Percentiles rank a stretch among this genome's conserved stretches.
phyloP scores from a whole-genome alignment of 2,797 vertebrate genomes.

The Ceryle rudis region DNA sequence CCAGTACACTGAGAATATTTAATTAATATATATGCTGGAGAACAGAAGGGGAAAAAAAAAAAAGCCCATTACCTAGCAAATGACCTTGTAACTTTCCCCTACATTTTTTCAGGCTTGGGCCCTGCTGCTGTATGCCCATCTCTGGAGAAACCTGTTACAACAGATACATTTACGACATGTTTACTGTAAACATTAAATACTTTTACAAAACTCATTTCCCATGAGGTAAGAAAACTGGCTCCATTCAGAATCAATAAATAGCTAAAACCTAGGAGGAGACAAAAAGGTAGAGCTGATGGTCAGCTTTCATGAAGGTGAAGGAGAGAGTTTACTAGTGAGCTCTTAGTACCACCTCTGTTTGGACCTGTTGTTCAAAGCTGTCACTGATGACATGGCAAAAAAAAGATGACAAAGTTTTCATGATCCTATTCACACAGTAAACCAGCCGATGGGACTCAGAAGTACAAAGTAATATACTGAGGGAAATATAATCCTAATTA shows the following conservation, averaged over 20 bases:
- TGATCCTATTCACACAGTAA: not conserved
- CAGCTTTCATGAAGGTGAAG: accelerated
- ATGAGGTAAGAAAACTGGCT: not conserved
- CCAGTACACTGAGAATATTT: not conserved
- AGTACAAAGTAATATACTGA: not conserved
- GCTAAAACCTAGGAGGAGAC: not conserved
- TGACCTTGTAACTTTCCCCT: not conserved
- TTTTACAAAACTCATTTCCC: not conserved
- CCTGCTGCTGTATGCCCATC: not conserved
- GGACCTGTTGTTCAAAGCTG: not conserved
- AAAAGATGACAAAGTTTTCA: not conserved
- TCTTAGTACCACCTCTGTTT: not conserved
- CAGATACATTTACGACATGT: not conserved
- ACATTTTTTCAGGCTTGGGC: not conserved
- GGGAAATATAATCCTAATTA: not conserved
- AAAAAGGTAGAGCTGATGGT: not conserved
- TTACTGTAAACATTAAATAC: not conserved
- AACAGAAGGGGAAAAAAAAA: not conserved
- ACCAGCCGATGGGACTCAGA: not conserved
- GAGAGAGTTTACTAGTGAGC: accelerated
- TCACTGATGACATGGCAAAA: not conserved
- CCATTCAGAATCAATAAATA: not conserved
- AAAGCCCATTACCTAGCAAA: not conserved
- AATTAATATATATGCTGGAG: not conserved
- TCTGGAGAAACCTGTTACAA: not conserved